phyloP scores from a whole-genome alignment of 1,140 invertebrate genomes.

The Odontomachus brunneus region DNA sequence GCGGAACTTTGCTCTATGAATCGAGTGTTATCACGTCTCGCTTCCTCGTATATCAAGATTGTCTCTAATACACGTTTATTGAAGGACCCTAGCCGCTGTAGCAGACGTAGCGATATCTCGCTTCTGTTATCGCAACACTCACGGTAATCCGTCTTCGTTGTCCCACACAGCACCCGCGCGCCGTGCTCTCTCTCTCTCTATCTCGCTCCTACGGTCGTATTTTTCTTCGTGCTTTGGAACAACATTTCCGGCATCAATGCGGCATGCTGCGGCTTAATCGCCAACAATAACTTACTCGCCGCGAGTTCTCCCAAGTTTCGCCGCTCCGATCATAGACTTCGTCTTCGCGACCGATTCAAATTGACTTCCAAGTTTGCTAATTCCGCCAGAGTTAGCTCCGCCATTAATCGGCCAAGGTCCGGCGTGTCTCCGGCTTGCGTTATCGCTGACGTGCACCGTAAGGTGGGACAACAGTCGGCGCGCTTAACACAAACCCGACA shows the following conservation, averaged over 20 bases:
- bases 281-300: conserved; percentile 58
- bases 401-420: conserved; percentile 69
- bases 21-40: background rate
- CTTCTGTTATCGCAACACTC: conserved; percentile 43
- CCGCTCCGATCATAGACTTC: conserved; percentile 48
- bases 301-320: conserved; percentile 21
- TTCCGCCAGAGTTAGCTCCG: conserved; percentile 46
- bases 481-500: conserved; percentile 30
- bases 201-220: conserved; percentile 8
- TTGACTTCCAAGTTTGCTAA: conserved; percentile 59
- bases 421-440: conserved; percentile 35
- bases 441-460: conserved; percentile 35
- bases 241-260: conserved; percentile 57
- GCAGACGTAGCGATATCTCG: background rate
- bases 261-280: conserved; percentile 59
- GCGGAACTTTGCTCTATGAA: background rate
- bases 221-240: conserved; percentile 55
- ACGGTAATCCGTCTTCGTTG: conserved; percentile 50
- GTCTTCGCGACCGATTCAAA: conserved; percentile 39
- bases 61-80: conserved; percentile 1
- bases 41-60: conserved; percentile 18
- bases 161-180: background rate
- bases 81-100: background rate
- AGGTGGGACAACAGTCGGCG: background rate
- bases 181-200: background rate